These are phyloP conservation scores for Salvelinus fontinalis DNA, from an alignment of 2,113 vertebrate species.

Conservation along the genomic window DNA sequence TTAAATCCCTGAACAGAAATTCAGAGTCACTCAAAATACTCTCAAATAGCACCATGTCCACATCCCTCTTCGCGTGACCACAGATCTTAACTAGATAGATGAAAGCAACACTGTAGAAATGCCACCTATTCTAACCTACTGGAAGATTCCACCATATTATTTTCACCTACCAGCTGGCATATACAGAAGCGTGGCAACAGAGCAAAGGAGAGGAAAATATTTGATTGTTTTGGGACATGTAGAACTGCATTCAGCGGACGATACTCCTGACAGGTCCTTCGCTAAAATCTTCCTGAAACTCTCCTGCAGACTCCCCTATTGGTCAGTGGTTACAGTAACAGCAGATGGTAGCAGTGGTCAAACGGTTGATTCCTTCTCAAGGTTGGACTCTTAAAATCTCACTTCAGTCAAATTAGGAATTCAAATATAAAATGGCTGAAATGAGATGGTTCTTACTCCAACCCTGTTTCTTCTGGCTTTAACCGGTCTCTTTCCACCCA, in stretches of 20 bases:
- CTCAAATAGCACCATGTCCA: background rate
- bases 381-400: background rate
- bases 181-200: background rate
- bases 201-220: slow-evolving; percentile 8
- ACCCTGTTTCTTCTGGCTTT: too few species aligned
- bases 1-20: background rate
- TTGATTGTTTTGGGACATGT: too few species aligned
- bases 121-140: slow-evolving; percentile 33
- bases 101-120: slow-evolving; percentile 59
- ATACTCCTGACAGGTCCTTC: too few species aligned
- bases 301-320: background rate
- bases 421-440: too few species aligned
- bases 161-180: slow-evolving; percentile 37
- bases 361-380: background rate
- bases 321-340: background rate
- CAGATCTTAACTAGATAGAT: slow-evolving; percentile 27
- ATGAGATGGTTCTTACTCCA: too few species aligned
- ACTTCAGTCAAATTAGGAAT: background rate
- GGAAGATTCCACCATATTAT: slow-evolving; percentile 53
- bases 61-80: background rate
- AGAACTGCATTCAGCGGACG: too few species aligned
- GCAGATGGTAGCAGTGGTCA: background rate
- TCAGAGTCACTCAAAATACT: background rate
- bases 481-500: too few species aligned
- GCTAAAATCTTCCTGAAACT: background rate